Conservation (phyloP, 2,888 invertebrate genomes). For the Synergus japonicus region DNA sequence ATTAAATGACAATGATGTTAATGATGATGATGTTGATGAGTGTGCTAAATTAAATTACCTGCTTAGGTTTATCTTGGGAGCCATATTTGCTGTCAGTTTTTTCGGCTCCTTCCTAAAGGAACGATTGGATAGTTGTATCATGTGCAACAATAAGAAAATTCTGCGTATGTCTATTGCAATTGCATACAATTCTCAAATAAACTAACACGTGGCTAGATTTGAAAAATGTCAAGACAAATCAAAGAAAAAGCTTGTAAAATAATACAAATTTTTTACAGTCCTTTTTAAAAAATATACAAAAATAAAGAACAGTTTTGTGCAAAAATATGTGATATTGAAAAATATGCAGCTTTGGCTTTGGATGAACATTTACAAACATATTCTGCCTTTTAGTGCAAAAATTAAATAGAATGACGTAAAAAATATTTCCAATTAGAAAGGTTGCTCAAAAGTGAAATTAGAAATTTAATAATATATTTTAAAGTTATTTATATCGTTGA, state of each 20-base stretch:
- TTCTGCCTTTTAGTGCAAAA: conserved; percentile 11
- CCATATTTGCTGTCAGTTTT: conserved; percentile 94
- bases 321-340: background rate
- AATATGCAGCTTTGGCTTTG: background rate
- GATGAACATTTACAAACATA: background rate
- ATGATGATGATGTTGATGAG: conserved; percentile 53
- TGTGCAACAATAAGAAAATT: conserved; percentile 36
- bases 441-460: background rate
- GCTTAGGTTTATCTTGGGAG: conserved; percentile 94
- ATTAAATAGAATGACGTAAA: background rate
- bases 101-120: conserved; percentile 88
- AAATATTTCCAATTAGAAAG: background rate
- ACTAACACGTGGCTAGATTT: background rate
- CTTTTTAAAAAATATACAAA: background rate
- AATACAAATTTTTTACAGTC: background rate
- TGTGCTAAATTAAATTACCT: conserved; percentile 79
- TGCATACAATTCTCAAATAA: conserved; percentile 9
- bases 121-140: conserved; percentile 66
- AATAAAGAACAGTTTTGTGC: background rate
- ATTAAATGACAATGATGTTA: conserved; percentile 43
- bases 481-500: background rate
- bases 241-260: background rate
- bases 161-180: conserved; percentile 19
- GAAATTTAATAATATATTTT: background rate
- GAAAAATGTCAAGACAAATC: background rate